Conservation (phyloP, 1,140 invertebrate species). For the Cydia amplana region DNA sequence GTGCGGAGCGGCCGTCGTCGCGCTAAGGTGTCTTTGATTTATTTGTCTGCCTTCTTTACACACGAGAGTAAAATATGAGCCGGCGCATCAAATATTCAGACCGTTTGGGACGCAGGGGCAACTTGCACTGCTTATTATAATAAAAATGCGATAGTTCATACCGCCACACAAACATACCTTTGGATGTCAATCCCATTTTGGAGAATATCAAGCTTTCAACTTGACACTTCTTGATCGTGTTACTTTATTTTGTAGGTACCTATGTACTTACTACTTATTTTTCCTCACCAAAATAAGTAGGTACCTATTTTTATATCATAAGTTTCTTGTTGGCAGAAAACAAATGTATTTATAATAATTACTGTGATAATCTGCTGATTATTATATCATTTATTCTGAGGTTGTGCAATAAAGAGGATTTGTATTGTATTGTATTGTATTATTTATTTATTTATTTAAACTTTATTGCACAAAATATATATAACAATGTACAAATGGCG, state of each 20-base stretch:
- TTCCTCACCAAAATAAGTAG: no score
- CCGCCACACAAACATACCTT: slow-evolving; percentile 48
- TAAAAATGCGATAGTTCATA: slow-evolving; percentile 74
- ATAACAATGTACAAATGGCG: no score
- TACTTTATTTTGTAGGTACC: background rate
- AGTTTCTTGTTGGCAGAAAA: no score
- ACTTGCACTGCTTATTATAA: slow-evolving; percentile 70
- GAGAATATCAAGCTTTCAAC: slow-evolving; percentile 41
- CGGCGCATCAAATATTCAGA: slow-evolving; percentile 69
- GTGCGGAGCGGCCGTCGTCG: slow-evolving; percentile 61
- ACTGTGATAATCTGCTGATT: no score
- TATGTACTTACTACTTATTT: no score
- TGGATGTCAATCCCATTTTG: slow-evolving; percentile 50
- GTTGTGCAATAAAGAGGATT: no score
- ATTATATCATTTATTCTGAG: no score
- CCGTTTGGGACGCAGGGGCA: slow-evolving; percentile 61
- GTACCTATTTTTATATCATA: no score
- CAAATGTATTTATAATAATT: no score
- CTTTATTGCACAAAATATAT: no score
- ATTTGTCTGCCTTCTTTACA: slow-evolving; percentile 62
- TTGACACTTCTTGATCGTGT: background rate
- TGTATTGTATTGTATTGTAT: no score
- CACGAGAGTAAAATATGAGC: slow-evolving; percentile 73
- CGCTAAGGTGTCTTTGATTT: slow-evolving; percentile 73
- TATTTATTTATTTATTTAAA: no score